These are phyloP conservation scores for Elephantulus edwardii DNA, from an alignment of 2,113 vertebrate species.

Conservation along the genomic window DNA sequence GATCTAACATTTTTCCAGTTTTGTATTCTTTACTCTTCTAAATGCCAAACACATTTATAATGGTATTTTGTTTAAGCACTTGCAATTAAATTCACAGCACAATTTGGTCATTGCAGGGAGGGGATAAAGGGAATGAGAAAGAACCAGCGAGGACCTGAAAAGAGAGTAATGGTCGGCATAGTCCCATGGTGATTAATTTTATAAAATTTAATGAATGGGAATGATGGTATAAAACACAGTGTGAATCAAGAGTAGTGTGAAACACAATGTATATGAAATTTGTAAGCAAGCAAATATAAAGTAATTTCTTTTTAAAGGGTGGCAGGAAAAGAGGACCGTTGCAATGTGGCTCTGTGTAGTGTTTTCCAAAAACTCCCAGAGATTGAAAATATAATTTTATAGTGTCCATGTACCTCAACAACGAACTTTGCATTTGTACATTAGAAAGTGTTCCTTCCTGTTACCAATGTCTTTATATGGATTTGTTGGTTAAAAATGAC, in stretches of 20 bases:
- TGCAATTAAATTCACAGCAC: neutral
- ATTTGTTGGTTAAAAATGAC: neutral
- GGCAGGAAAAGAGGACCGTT: neutral
- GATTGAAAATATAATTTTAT: neutral
- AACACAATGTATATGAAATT: no score
- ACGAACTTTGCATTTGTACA: neutral
- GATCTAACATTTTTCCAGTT: constrained; percentile 19
- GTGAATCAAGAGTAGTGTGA: no score
- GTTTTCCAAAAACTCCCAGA: neutral
- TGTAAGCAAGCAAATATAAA: no score
- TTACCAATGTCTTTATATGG: neutral
- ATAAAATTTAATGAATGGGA: no score
- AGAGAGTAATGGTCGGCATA: no score
- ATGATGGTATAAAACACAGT: no score
- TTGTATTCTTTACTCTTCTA: constrained; percentile 1
- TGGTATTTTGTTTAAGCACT: neutral
- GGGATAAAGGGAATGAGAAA: no score
- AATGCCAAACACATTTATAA: constrained; percentile 14
- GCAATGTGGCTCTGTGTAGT: neutral
- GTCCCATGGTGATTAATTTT: no score
- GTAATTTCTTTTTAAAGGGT: no score
- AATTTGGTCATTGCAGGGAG: no score
- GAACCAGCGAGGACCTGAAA: no score
- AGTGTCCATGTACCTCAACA: neutral
- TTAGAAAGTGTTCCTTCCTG: neutral